Percentiles rank a stretch among this genome's conserved stretches.
These are phyloP conservation scores for Epinephelus coioides DNA, from an alignment of 2,797 vertebrate genomes.

Conservation along the genomic window DNA sequence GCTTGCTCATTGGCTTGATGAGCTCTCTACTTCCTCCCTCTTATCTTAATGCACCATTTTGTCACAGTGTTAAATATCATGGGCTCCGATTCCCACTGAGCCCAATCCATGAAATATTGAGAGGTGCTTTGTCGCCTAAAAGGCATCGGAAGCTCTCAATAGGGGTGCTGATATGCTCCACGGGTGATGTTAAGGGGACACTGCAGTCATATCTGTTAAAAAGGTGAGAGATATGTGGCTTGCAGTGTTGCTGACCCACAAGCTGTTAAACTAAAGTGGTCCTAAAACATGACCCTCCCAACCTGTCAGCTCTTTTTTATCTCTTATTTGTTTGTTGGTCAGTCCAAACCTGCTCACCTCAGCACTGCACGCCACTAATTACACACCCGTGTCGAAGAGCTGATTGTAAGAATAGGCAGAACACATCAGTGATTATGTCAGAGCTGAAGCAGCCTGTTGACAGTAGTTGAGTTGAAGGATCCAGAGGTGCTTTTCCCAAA, in stretches of 20 bases:
- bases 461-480: constrained; percentile 68
- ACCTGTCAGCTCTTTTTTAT: constrained; percentile 54
- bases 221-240: constrained; percentile 20
- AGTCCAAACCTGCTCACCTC: constrained; percentile 62
- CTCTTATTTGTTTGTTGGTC: constrained; percentile 58
- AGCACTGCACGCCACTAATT: constrained; percentile 66
- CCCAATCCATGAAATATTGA: constrained; percentile 76
- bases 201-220: constrained; percentile 7
- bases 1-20: constrained; percentile 27
- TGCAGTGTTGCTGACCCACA: constrained; percentile 17
- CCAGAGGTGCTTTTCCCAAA: constrained; percentile 69
- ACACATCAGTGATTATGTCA: constrained; percentile 67
- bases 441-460: constrained; percentile 68
- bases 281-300: constrained; percentile 58
- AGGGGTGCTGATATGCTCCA: constrained; percentile 16
- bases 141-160: constrained; percentile 32
- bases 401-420: constrained; percentile 52
- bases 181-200: constrained; percentile 16
- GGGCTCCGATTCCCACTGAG: constrained; percentile 51
- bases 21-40: not conserved
- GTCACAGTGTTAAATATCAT: constrained; percentile 64
- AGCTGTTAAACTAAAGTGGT: constrained; percentile 44
- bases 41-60: constrained; percentile 63
- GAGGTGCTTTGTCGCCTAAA: constrained; percentile 66
- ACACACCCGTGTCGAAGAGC: constrained; percentile 48